A percentile compares a stretch with the other conserved stretches of the same genome.
Evolutionary conservation across 1,140 invertebrate species (phyloP).

Genomic region (Lutraria rhynchaena): DNA sequence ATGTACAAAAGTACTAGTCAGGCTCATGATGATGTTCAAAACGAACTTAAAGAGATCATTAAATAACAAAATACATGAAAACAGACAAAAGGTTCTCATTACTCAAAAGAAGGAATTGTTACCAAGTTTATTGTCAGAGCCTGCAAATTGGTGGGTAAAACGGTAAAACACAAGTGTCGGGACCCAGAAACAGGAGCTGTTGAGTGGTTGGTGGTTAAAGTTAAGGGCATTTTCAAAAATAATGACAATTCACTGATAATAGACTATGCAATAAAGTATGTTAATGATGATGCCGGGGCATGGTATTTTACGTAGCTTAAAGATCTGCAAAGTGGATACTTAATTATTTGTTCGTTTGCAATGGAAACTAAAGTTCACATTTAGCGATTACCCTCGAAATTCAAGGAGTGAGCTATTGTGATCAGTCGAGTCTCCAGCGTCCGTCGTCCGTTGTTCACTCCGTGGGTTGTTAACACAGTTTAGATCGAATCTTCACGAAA

Average conservation of each 20-base stretch:
- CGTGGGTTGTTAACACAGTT: too few species aligned
- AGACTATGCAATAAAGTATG: not conserved
- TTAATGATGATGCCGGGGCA: not conserved
- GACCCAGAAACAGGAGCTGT: constrained; percentile 1
- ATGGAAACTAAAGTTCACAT: too few species aligned
- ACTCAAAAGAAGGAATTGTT: not conserved
- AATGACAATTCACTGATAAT: not conserved
- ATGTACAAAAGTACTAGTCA: not conserved
- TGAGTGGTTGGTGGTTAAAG: constrained; percentile 1
- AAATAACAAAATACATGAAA: not conserved
- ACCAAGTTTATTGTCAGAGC: not conserved
- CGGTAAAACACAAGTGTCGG: not conserved
- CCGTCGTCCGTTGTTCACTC: too few species aligned
- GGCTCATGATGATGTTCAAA: constrained; percentile 3
- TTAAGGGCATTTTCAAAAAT: not conserved
- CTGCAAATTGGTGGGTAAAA: constrained; percentile 6
- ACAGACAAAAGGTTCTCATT: not conserved
- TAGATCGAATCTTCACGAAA: too few species aligned
- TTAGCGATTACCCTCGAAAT: too few species aligned
- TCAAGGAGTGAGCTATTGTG: too few species aligned
- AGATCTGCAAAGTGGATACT: constrained; percentile 3
- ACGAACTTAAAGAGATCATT: not conserved
- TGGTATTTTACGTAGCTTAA: not conserved
- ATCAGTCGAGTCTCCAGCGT: too few species aligned
- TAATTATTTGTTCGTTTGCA: too few species aligned